phyloP scores from a whole-genome alignment of 2,113 vertebrate species.

The Dromiciops gliroides region DNA sequence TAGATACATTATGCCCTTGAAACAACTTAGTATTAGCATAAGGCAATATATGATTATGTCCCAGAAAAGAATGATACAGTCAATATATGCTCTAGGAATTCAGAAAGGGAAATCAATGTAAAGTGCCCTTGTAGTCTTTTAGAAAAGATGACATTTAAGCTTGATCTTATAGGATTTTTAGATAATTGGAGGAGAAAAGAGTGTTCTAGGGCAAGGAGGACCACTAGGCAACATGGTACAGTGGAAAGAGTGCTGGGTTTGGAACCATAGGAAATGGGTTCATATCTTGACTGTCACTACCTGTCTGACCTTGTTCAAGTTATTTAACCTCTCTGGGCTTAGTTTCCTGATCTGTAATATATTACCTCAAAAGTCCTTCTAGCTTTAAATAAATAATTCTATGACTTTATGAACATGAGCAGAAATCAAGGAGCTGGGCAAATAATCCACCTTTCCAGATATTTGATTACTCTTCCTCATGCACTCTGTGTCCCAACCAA shows the following conservation, averaged over 20 bases:
- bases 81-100: not conserved
- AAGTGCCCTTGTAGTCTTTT: not conserved
- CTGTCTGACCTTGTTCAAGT: not conserved
- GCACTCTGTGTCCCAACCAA: not conserved
- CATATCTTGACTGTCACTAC: not conserved
- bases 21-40: not conserved
- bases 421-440: not conserved
- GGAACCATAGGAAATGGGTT: not conserved
- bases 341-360: not conserved
- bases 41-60: not conserved
- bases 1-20: not conserved
- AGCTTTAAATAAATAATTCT: not conserved
- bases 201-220: too few species aligned
- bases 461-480: not conserved
- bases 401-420: not conserved
- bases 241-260: not conserved
- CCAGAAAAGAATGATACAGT: not conserved
- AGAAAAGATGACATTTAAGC: too few species aligned
- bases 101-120: not conserved
- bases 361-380: not conserved
- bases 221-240: not conserved
- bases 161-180: not conserved
- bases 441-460: not conserved
- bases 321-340: not conserved
- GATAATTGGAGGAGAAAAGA: not conserved